These are phyloP conservation scores for Saturnia pavonia DNA, from an alignment of 2,888 invertebrate species.

Conservation along the genomic window DNA sequence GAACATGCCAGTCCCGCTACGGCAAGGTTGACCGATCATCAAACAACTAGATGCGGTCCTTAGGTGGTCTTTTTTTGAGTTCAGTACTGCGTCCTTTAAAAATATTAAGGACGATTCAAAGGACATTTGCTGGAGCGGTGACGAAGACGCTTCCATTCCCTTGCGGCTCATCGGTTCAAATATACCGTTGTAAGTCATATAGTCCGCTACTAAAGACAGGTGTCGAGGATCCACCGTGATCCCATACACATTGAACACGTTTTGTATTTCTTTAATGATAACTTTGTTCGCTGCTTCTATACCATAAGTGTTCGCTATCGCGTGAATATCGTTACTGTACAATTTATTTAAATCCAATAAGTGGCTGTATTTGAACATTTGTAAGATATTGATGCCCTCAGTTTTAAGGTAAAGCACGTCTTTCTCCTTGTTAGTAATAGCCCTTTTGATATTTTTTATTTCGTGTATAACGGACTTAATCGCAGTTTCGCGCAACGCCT, in stretches of 20 bases:
- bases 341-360: constrained; percentile 90
- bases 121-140: constrained; percentile 98
- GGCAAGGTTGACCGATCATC: constrained; percentile 92
- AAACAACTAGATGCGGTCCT: constrained; percentile 93
- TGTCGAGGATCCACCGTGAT: constrained; percentile 97
- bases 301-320: constrained; percentile 94
- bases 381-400: constrained; percentile 96
- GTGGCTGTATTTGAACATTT: constrained; percentile 92
- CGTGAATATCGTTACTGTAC: constrained; percentile 97
- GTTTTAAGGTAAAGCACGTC: constrained; percentile 89
- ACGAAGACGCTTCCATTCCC: constrained; percentile 94
- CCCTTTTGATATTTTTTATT: constrained; percentile 90
- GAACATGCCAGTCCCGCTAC: constrained; percentile 92
- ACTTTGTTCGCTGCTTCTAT: constrained; percentile 97
- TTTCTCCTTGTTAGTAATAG: constrained; percentile 89
- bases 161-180: constrained; percentile 95
- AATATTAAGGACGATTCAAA: constrained; percentile 97
- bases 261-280: constrained; percentile 96
- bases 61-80: constrained; percentile 88
- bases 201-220: constrained; percentile 95
- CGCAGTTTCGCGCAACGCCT: constrained; percentile 87
- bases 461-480: constrained; percentile 89
- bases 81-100: constrained; percentile 88
- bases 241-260: constrained; percentile 98
- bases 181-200: constrained; percentile 97